Conservation (phyloP, 2,797 vertebrate genomes). For the Okamejei kenojei region DNA sequence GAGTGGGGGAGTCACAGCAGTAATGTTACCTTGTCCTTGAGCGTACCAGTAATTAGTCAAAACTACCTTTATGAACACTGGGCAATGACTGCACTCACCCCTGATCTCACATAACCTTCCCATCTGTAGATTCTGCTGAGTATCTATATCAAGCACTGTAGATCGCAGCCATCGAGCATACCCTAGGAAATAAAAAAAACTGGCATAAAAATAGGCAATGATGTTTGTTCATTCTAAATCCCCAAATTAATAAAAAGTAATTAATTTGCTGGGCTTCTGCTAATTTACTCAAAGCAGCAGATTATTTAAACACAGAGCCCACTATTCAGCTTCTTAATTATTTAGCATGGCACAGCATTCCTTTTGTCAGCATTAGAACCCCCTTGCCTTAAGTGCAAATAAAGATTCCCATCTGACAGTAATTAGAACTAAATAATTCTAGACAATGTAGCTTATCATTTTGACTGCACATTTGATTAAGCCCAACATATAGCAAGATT, state of each 20-base stretch:
- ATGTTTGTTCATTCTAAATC: conserved; percentile 47
- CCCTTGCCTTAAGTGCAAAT: conserved; percentile 98
- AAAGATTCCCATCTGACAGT: conserved; percentile 99
- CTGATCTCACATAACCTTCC: conserved; percentile 74
- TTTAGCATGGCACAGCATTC: conserved; percentile 98
- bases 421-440: conserved; percentile 99
- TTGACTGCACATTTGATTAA: conserved; percentile 94
- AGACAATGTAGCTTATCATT: conserved; percentile 95
- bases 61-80: not conserved
- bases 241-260: conserved; percentile 92
- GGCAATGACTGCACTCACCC: conserved; percentile 52
- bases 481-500: conserved; percentile 71
- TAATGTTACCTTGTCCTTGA: conserved; percentile 24
- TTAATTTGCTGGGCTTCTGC: conserved; percentile 99
- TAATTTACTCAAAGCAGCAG: conserved; percentile 95
- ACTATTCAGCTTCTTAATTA: conserved; percentile 99
- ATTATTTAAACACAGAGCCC: conserved; percentile 94
- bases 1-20: conserved; percentile 5
- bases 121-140: conserved; percentile 75
- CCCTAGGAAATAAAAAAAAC: conserved; percentile 58
- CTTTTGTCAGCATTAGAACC: conserved; percentile 65
- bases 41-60: conserved; percentile 40
- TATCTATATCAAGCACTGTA: conserved; percentile 54
- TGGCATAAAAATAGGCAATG: conserved; percentile 47
- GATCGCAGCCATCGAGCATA: conserved; percentile 59